Conservation (phyloP, 2,797 vertebrate species). For the Chrysocyon brachyurus region DNA sequence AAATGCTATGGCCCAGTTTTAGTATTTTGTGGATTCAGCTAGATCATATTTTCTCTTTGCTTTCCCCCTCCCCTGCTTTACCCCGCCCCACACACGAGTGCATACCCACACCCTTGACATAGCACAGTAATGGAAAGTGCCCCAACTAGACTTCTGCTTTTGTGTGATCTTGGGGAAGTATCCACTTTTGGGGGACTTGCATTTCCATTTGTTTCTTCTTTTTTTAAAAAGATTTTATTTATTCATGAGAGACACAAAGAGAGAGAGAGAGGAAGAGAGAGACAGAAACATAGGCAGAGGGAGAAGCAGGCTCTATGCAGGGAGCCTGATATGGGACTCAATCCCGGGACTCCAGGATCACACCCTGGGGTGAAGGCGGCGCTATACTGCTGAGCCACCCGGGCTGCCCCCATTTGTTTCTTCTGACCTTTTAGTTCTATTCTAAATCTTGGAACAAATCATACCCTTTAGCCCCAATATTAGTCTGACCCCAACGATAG, state of each 20-base stretch:
- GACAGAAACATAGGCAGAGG: no score
- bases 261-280: no score
- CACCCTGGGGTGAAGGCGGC: no score
- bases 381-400: no score
- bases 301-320: no score
- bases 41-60: not conserved
- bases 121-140: not conserved
- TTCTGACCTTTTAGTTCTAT: not conserved
- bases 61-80: not conserved
- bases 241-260: no score
- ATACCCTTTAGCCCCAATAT: not conserved
- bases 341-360: no score
- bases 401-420: not conserved
- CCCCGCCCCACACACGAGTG: not conserved
- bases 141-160: not conserved
- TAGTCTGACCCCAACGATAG: not conserved
- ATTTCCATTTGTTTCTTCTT: not conserved
- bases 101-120: not conserved
- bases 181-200: not conserved
- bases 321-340: no score
- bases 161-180: not conserved
- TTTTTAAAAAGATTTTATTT: no score
- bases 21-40: constrained; percentile 9
- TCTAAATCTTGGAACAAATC: constrained; percentile 20
- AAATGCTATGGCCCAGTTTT: constrained; percentile 2